A percentile compares a stretch with the other conserved stretches of the same genome.
Conservation (phyloP, 2,888 invertebrate species). For the Sussaba pulchella region DNA sequence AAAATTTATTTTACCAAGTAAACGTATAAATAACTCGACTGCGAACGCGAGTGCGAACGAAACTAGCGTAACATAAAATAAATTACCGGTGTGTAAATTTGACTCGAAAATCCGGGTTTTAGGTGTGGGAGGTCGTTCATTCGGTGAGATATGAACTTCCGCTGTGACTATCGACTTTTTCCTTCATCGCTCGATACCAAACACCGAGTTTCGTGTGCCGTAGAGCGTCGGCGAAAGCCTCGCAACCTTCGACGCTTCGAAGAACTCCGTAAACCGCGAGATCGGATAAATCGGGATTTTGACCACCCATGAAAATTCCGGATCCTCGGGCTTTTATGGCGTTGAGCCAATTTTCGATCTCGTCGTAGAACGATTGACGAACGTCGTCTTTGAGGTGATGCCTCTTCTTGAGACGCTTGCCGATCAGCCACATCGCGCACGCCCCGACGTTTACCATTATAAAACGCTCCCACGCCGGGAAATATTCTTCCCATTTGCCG, state of each 20-base stretch:
- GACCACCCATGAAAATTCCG: constrained; percentile 93
- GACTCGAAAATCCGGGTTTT: constrained; percentile 3
- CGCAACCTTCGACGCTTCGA: constrained; percentile 96
- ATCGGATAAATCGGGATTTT: constrained; percentile 95
- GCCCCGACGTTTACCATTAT: constrained; percentile 97
- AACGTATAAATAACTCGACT: constrained; percentile 13
- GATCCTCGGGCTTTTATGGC: constrained; percentile 89
- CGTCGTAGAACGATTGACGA: constrained; percentile 94
- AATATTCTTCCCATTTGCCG: constrained; percentile 96
- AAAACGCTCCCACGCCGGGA: constrained; percentile 93
- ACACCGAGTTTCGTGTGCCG: constrained; percentile 89
- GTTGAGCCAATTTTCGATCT: constrained; percentile 92
- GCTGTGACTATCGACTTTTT: constrained; percentile 86
- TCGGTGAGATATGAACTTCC: constrained; percentile 84
- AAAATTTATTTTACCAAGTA: constrained; percentile 8
- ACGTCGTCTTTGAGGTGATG: constrained; percentile 95
- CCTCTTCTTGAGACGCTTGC: constrained; percentile 94
- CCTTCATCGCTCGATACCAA: constrained; percentile 93
- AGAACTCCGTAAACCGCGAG: constrained; percentile 95
- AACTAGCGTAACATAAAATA: constrained; percentile 19
- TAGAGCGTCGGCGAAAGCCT: constrained; percentile 93
- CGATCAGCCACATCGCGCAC: constrained; percentile 96
- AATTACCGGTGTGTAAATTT: constrained; percentile 49
- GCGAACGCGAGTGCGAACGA: not conserved
- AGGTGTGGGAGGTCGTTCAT: constrained; percentile 30